These are phyloP conservation scores for Lordiphosa andalusiaca DNA, from an alignment of 2,888 invertebrate species.

Conservation along the genomic window DNA sequence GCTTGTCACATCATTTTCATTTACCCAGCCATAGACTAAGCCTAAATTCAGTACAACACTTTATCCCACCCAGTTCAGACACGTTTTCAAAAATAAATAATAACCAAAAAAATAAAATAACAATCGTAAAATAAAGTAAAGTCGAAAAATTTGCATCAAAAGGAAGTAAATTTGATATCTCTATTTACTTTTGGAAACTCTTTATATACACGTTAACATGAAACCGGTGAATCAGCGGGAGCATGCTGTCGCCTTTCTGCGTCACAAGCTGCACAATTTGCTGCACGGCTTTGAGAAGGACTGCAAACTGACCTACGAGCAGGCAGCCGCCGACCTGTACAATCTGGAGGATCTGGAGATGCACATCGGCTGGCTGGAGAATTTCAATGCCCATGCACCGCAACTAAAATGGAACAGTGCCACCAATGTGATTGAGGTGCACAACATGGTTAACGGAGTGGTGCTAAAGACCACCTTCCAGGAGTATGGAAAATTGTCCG, in stretches of 20 bases:
- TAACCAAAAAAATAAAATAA: too few relatives aligned
- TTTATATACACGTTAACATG: neutral
- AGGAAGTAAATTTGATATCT: too few relatives aligned
- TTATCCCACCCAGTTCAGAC: too few relatives aligned
- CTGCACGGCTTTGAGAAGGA: slow-evolving; percentile 27
- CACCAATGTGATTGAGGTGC: slow-evolving; percentile 25
- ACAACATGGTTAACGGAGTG: slow-evolving; percentile 5
- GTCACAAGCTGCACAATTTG: slow-evolving; percentile 18
- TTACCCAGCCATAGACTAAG: too few relatives aligned
- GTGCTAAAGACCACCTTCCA: slow-evolving; percentile 6
- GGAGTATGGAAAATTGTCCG: slow-evolving; percentile 19
- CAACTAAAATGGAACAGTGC: slow-evolving; percentile 26
- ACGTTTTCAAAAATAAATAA: too few relatives aligned
- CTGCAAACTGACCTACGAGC: slow-evolving; percentile 21
- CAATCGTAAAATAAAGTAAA: too few relatives aligned
- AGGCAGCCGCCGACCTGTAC: slow-evolving; percentile 18
- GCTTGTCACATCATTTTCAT: too few relatives aligned
- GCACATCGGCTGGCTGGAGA: slow-evolving; percentile 32
- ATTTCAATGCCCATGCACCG: slow-evolving; percentile 30
- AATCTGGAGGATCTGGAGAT: slow-evolving; percentile 19
- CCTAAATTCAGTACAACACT: too few relatives aligned
- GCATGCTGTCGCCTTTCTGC: slow-evolving; percentile 16
- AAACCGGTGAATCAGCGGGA: slow-evolving; percentile 24
- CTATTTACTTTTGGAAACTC: too few relatives aligned
- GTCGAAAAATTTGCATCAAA: too few relatives aligned